A percentile compares a stretch with the other conserved stretches of the same genome.
These are phyloP conservation scores for Philhelius pedissequus DNA, from an alignment of 2,888 invertebrate genomes.

Conservation along the genomic window DNA sequence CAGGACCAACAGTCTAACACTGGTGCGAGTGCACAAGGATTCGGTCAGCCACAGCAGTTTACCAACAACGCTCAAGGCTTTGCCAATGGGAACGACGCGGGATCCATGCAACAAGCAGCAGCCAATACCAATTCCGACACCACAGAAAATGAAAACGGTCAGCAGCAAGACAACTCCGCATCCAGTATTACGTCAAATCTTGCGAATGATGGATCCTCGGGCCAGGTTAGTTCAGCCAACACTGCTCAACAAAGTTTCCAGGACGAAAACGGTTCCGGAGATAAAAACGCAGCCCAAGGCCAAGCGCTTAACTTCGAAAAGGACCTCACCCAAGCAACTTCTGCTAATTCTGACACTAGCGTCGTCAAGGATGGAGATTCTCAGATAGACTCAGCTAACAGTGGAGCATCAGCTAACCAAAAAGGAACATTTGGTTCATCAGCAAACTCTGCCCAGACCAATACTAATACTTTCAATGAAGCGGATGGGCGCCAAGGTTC, in stretches of 20 bases:
- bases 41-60: slow-evolving; percentile 22
- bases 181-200: slow-evolving; percentile 77
- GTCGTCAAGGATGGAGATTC: slow-evolving; percentile 69
- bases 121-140: slow-evolving; percentile 74
- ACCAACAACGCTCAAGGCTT: slow-evolving; percentile 71
- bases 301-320: slow-evolving; percentile 75
- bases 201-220: slow-evolving; percentile 74
- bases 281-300: slow-evolving; percentile 75
- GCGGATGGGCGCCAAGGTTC: slow-evolving; percentile 71
- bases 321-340: slow-evolving; percentile 73
- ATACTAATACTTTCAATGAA: slow-evolving; percentile 71
- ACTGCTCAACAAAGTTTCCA: slow-evolving; percentile 73
- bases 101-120: slow-evolving; percentile 75
- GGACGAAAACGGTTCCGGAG: slow-evolving; percentile 69
- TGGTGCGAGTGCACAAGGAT: neutral
- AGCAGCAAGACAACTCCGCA: slow-evolving; percentile 72
- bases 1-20: neutral
- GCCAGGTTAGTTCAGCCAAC: slow-evolving; percentile 76
- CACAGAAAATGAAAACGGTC: slow-evolving; percentile 67
- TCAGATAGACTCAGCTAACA: slow-evolving; percentile 71
- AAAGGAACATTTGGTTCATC: slow-evolving; percentile 72
- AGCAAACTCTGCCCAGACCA: slow-evolving; percentile 75
- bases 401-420: slow-evolving; percentile 73
- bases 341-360: slow-evolving; percentile 75
- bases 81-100: slow-evolving; percentile 66